A percentile compares a stretch with the other conserved stretches of the same genome.
phyloP scores from a whole-genome alignment of 1,140 invertebrate genomes.

The Choristoneura fumiferana region DNA sequence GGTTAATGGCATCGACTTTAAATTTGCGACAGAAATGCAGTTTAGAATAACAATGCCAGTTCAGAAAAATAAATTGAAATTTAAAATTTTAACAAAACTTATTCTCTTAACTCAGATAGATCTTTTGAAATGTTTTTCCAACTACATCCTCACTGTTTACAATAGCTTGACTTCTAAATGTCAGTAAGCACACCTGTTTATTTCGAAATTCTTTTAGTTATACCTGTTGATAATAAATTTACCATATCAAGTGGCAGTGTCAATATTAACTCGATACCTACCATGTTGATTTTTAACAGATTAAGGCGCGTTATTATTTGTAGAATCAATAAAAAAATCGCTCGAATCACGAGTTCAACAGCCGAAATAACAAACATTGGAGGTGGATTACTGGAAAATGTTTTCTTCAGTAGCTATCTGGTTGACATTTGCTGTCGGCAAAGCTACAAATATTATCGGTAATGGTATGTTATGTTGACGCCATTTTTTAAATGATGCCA shows the following conservation, averaged over 20 bases:
- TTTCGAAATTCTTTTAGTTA: slow-evolving; percentile 32
- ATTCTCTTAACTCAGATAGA: too few relatives aligned
- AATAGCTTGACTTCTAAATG: slow-evolving; percentile 23
- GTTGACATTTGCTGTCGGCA: not conserved
- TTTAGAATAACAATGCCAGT: too few relatives aligned
- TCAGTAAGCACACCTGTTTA: slow-evolving; percentile 55
- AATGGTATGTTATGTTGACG: not conserved
- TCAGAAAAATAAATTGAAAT: too few relatives aligned
- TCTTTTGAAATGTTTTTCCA: too few relatives aligned
- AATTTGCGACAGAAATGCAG: too few relatives aligned
- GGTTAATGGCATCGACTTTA: too few relatives aligned
- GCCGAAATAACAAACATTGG: slow-evolving; percentile 44
- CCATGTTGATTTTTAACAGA: slow-evolving; percentile 67
- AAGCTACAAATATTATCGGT: not conserved
- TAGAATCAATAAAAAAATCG: slow-evolving; percentile 36
- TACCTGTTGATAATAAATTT: slow-evolving; percentile 41
- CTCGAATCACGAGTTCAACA: slow-evolving; percentile 29
- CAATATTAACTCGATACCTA: slow-evolving; percentile 42
- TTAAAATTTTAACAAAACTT: too few relatives aligned
- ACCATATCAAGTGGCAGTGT: slow-evolving; percentile 63
- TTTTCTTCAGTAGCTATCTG: not conserved
- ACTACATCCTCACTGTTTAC: not conserved
- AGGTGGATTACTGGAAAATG: slow-evolving; percentile 28
- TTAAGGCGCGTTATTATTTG: slow-evolving; percentile 46
- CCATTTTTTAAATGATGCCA: too few relatives aligned